Evolutionary conservation across 2,888 invertebrate species (phyloP), one percentile per base, ranked within the genome.

Genomic region (Scaptomyza reducta): DNA sequence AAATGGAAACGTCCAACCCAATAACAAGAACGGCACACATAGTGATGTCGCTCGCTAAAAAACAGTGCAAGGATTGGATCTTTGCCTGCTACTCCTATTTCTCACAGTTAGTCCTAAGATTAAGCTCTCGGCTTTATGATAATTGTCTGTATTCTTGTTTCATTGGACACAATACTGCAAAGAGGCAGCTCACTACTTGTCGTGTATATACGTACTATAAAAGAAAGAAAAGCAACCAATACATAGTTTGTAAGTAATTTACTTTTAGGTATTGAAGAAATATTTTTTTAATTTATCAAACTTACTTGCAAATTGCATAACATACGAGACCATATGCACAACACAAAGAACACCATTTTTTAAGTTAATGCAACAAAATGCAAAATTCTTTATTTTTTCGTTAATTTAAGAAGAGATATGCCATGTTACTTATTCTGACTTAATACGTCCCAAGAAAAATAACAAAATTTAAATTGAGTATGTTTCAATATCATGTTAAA

Each of bases 401-500:
- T 77, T 68, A 60, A 57, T 45, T 58, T 66, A 74, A 70, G 42
- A 74, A 73, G 10, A 40, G 49, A 68, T 68, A 79, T 76, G 82
- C 82, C 87, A 82, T 82, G 87, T 87, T 82, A 82, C 87, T 82
- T 87, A 82, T 59, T 68, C 60, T 42, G 44, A 63, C 40, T 38
- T 55, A 22, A 40, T 18, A 31, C 25, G 18, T 38, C 18, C 16
- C 18, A 45, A 45, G 13, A 44, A 9, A 22, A 7, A 6, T 35
- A 38, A 13, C 14, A 11, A 63, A 33, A 46, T 44, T 11, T 18
- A 16, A 61, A 46, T 47, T 25, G 25, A 33, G 16, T 62, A 27
- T 47, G 27, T 49, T 42, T 42, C 1, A 14, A 10, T 18, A 11
- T 16, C 2, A 25, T 25, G 35, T 10, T 33, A 54, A 9, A 25